These are phyloP conservation scores for Hyperoplus lanceolatus DNA, from an alignment of 2,797 vertebrate genomes.

Conservation along the genomic window DNA sequence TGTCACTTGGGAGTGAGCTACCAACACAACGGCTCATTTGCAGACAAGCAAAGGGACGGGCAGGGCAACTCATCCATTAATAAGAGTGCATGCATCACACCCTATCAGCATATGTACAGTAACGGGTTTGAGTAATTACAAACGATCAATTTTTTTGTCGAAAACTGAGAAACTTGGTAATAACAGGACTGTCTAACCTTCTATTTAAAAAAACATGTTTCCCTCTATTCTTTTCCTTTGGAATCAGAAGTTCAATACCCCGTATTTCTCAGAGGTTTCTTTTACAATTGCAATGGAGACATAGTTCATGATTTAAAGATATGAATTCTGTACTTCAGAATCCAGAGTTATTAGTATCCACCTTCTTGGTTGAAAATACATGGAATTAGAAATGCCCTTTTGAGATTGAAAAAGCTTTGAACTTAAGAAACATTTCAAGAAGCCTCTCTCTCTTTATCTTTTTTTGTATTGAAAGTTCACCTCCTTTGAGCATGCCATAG, in stretches of 20 bases:
- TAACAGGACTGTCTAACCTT: conserved; percentile 19
- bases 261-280: conserved; percentile 70
- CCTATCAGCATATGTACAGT: background rate
- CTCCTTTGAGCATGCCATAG: conserved; percentile 88
- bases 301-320: conserved; percentile 81
- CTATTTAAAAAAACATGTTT: conserved; percentile 37
- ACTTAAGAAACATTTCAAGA: conserved; percentile 92
- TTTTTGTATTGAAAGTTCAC: conserved; percentile 92
- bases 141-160: conserved; percentile 40
- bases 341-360: conserved; percentile 81
- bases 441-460: conserved; percentile 78
- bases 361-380: conserved; percentile 85
- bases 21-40: conserved; percentile 55
- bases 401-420: conserved; percentile 93
- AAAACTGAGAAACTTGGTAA: conserved; percentile 31
- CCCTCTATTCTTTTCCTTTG: conserved; percentile 60
- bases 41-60: conserved; percentile 46
- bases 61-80: conserved; percentile 19
- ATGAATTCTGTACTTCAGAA: conserved; percentile 81
- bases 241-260: conserved; percentile 66
- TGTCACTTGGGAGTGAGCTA: conserved; percentile 72
- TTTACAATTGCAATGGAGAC: conserved; percentile 79
- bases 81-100: conserved; percentile 13
- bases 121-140: background rate
- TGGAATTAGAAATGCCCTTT: conserved; percentile 97